Base-by-base conservation (phyloP, 2,797 vertebrate genomes). In the Furcifer pardalis region DNA sequence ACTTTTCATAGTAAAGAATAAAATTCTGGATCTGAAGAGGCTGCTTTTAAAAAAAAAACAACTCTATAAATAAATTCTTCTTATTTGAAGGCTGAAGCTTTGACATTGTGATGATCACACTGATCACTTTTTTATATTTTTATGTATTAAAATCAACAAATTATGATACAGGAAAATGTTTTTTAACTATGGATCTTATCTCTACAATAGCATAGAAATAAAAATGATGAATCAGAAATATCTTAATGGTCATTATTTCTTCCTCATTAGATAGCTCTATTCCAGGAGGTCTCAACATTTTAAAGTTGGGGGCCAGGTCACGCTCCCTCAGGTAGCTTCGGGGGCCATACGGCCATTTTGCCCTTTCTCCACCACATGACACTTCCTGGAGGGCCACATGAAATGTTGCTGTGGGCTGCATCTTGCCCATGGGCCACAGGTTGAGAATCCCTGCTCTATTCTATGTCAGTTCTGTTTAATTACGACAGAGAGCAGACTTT, bases 401-500 rank as follows among this genome's bases (percentile, higher is more conserved):
- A n/a, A n/a, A n/a, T n/a, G n/a, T n/a, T n/a, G n/a, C n/a, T n/a
- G n/a, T n/a, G n/a, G n/a, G n/a, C n/a, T n/a, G n/a, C n/a, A n/a
- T n/a, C n/a, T n/a, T n/a, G n/a, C n/a, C n/a, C n/a, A n/a, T n/a
- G n/a, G n/a, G n/a, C n/a, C n/a, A n/a, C n/a, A n/a, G n/a, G n/a
- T n/a, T n/a, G n/a, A n/a, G n/a, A n/a, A n/a, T n/a, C n/a, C n/a
- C n/a, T n/a, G 86, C 80, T 52, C 87, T 92, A 78, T n/a, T 0
- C 83, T 86, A 79, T 79, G 83, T 86, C 83, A 85, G 89, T 87
- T 77, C 56, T 2, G 42, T 79, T 40, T 0, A 82, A 30, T 63
- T 83, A 66, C 69, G 35, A 74, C 84, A 46, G 82, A 56, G 79
- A 83, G 27, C 84, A 91, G 84, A 89, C 7, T 87, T 89, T n/a